Evolutionary conservation across 2,113 vertebrate species (phyloP).

Genomic region (western clawed frog (Xenopus tropicalis)): DNA sequence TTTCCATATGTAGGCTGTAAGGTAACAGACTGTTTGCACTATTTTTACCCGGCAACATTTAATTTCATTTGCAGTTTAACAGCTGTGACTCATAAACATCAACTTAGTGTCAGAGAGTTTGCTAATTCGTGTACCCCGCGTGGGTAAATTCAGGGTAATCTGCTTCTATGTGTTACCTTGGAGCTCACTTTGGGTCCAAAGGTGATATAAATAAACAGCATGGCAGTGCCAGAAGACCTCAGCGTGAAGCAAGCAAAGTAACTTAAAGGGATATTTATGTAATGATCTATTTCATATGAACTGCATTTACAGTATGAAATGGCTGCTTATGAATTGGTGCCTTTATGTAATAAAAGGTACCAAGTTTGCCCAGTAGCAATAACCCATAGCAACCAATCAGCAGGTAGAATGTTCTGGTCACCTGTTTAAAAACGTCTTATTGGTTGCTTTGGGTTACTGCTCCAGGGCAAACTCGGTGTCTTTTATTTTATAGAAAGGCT

Average conservation of each 20-base stretch:
- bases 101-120: conserved; percentile 45
- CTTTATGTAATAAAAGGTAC: too few relatives aligned
- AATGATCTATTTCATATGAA: not conserved
- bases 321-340: too few relatives aligned
- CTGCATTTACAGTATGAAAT: too few relatives aligned
- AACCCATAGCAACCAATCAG: too few relatives aligned
- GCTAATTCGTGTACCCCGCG: conserved; percentile 44
- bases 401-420: too few relatives aligned
- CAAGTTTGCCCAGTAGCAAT: too few relatives aligned
- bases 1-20: conserved; percentile 46
- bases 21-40: conserved; percentile 42
- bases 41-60: conserved; percentile 36
- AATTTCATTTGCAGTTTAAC: conserved; percentile 37
- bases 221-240: not conserved
- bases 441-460: too few relatives aligned
- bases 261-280: not conserved
- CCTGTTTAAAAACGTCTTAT: too few relatives aligned
- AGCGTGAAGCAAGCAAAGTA: not conserved
- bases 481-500: too few relatives aligned
- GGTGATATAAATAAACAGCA: conserved; percentile 11
- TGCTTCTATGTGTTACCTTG: not conserved
- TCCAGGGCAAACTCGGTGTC: too few relatives aligned
- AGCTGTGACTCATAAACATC: conserved; percentile 49
- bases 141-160: conserved; percentile 45
- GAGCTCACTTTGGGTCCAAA: conserved; percentile 9